Evolutionary conservation across 2,113 vertebrate species (phyloP).

Genomic region (Cebidichthys violaceus): DNA sequence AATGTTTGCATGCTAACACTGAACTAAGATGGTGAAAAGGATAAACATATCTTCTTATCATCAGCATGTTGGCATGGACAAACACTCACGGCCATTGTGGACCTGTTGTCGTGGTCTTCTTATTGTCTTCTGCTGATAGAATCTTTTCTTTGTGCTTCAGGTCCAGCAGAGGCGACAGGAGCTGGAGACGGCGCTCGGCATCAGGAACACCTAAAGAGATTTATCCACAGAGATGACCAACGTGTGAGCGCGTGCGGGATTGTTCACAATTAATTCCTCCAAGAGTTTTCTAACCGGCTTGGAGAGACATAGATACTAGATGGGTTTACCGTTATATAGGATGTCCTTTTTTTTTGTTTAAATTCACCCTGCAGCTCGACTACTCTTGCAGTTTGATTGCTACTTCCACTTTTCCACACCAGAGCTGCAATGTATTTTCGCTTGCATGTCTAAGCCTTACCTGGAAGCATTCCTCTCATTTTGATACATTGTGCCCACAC

Average conservation of each 20-base stretch:
- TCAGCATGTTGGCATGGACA: not conserved
- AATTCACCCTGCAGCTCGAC: conserved; percentile 22
- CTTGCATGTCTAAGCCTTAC: conserved; percentile 58
- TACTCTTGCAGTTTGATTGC: conserved; percentile 31
- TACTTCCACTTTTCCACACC: conserved; percentile 28
- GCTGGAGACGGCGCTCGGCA: conserved; percentile 97
- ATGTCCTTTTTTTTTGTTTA: conserved; percentile 30
- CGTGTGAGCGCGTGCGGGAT: conserved; percentile 21
- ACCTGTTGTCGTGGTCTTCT: no score
- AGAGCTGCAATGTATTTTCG: conserved; percentile 46
- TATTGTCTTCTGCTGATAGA: not conserved
- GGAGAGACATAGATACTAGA: conserved; percentile 48
- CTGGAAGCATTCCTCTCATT: conserved; percentile 72
- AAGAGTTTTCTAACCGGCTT: conserved; percentile 44
- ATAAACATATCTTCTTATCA: not conserved
- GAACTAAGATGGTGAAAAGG: no score
- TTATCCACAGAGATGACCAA: not conserved
- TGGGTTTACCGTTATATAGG: conserved; percentile 60
- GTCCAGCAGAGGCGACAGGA: conserved; percentile 98
- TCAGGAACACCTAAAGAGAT: conserved; percentile 90
- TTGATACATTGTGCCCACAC: conserved; percentile 38
- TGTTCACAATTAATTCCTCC: conserved; percentile 40
- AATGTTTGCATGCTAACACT: not conserved
- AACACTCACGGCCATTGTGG: not conserved
- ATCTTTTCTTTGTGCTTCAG: conserved; percentile 74